These are phyloP conservation scores for pig (Sus scrofa) DNA, from an alignment of 2,113 vertebrate species.

Conservation along the genomic window T2T-Sscrofa CM000815.6:107507501-107508000, in stretches of 20 bases:
- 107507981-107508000: constrained; percentile 25
- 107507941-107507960: constrained; percentile 49
- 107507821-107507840: constrained; percentile 17
- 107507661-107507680: neutral
- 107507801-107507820: constrained; percentile 33
- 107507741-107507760: neutral
- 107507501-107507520: too few species aligned
- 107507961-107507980: neutral
- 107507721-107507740: neutral
- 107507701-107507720: neutral
- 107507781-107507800: constrained; percentile 9
- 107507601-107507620: neutral
- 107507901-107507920: constrained; percentile 28
- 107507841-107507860: neutral
- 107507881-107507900: constrained; percentile 26
- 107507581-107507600: neutral
- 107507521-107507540: neutral
- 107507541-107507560: constrained; percentile 1
- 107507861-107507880: neutral
- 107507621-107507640: neutral
- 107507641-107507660: neutral
- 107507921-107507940: constrained; percentile 52
- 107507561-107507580: neutral
- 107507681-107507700: neutral
- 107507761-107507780: constrained; percentile 35